Evolutionary conservation across 1,140 invertebrate genomes (phyloP).

Genomic region (Leucophenga varia): DNA sequence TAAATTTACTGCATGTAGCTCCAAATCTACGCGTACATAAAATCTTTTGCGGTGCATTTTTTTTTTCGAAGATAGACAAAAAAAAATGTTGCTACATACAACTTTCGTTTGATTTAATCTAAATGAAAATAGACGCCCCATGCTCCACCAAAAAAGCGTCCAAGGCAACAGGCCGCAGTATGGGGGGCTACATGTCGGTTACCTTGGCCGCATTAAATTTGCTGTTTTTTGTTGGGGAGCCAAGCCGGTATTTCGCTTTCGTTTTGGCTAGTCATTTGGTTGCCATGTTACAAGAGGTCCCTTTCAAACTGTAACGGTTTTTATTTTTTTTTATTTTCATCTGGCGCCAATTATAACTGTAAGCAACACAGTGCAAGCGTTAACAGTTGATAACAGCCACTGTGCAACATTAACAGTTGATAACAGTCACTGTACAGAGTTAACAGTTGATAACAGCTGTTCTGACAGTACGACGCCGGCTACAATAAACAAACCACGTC

Average conservation of each 20-base stretch:
- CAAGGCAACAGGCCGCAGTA: not conserved
- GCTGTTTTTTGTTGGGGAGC: too few relatives aligned
- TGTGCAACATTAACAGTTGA: not conserved
- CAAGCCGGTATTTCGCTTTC: conserved; percentile 25
- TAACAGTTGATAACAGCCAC: conserved; percentile 7
- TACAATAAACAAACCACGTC: conserved; percentile 19
- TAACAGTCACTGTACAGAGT: conserved; percentile 23
- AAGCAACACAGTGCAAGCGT: too few relatives aligned
- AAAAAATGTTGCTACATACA: conserved; percentile 15
- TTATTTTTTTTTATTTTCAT: too few relatives aligned
- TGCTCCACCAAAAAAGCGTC: not conserved
- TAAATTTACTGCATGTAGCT: conserved; percentile 36
- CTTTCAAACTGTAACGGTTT: too few relatives aligned
- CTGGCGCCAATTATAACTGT: too few relatives aligned
- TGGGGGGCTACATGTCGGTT: conserved; percentile 9
- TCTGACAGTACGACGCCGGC: conserved; percentile 3
- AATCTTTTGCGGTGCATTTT: conserved; percentile 37
- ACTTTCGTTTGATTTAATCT: not conserved
- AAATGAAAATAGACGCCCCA: too few relatives aligned
- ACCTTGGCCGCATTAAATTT: conserved; percentile 11
- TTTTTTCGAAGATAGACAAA: not conserved
- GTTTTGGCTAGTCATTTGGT: conserved; percentile 32
- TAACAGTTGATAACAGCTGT: conserved; percentile 9
- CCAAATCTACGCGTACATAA: conserved; percentile 31
- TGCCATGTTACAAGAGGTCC: too few relatives aligned